These are phyloP conservation scores for Peromyscus californicus DNA, from an alignment of 2,113 vertebrate species.

Conservation along the genomic window DNA sequence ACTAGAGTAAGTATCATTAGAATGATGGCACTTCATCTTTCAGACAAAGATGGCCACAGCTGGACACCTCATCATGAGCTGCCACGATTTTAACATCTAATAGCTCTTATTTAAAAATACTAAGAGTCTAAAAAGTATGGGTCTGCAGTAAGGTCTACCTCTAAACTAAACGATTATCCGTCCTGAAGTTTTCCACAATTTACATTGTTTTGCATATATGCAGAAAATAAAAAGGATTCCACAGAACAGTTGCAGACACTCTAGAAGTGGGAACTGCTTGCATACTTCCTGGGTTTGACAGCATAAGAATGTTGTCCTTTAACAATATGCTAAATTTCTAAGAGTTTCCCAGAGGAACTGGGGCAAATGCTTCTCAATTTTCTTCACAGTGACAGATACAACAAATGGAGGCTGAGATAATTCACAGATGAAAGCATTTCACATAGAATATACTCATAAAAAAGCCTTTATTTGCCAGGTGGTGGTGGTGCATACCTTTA, in stretches of 20 bases:
- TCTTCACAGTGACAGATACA: background rate
- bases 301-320: background rate
- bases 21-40: background rate
- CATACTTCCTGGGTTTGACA: background rate
- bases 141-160: background rate
- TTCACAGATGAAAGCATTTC: conserved; percentile 6
- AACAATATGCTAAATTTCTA: background rate
- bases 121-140: background rate
- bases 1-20: background rate
- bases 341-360: conserved; percentile 6
- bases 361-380: background rate
- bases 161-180: background rate
- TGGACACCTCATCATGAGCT: background rate
- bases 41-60: background rate
- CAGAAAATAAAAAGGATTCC: conserved; percentile 19
- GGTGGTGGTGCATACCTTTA: background rate
- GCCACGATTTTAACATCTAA: conserved; percentile 7
- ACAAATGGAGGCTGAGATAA: background rate
- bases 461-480: background rate
- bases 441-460: conserved; percentile 22
- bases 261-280: background rate
- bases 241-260: background rate
- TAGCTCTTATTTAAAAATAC: conserved; percentile 47
- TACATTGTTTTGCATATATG: conserved; percentile 19
- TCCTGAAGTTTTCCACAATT: background rate